Evolutionary conservation across 2,888 invertebrate genomes (phyloP), one percentile per base, ranked within the genome.

Genomic region (Agrochola lota): DNA sequence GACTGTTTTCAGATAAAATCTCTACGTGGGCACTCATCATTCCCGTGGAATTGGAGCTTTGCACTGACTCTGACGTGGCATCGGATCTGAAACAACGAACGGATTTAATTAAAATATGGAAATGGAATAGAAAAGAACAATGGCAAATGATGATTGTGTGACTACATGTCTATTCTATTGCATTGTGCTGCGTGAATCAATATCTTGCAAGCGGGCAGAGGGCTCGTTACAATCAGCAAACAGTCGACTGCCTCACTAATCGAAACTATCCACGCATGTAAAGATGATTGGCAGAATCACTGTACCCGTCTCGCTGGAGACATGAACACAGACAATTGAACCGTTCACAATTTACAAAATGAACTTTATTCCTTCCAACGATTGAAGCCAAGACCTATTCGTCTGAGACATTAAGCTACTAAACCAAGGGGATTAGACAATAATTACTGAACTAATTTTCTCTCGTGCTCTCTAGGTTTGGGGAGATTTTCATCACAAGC

Each of bases 11-110:
- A 70, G 95, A 92, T 83, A 94, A 88, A 78, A 94, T 93, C 89
- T 95, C 96, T 71, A 93, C 93, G 88, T 95, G 95, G 69, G 94
- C 92, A 88, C 94, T 95, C 91, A 95, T 91, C 81, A 94, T 90
- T 75, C 95, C 94, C 17, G 94, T 94, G 40, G 97, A 97, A 77
- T 97, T 97, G 1, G 97, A 97, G 87, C 97, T 97, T 62, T 97
- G 97, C 57, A 96, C 95, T 40, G 97, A 97, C 74, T 97, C 97
- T 17, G 96, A 94, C 40, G 95, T 94, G 7, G 94, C 95, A 78
- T 96, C 95, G 64, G 91, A 95, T 94, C 96, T 95, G 92, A 81
- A 95, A 93, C 88, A 93, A 94, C 75, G 83, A 77, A 84, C 26
- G 23, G 69, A 57, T 76, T 74, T 46, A 46, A 72, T 72, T 64